Base-by-base conservation (phyloP, 2,888 invertebrate genomes). In the Orthonevra nobilis region DNA sequence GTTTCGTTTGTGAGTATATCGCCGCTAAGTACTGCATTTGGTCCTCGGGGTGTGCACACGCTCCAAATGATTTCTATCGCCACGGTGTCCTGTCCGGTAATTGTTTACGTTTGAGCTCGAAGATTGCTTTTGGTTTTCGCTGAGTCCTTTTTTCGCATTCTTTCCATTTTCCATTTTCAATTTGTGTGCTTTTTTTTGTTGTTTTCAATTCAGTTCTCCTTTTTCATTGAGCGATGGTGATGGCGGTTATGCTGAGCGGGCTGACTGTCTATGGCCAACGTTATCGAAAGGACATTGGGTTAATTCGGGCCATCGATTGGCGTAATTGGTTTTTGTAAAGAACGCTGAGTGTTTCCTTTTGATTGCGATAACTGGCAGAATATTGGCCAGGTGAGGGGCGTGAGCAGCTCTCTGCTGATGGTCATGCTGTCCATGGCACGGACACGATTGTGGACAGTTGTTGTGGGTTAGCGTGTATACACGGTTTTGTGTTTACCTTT, bases 341-440 rank as follows among this genome's bases (percentile, higher is more conserved):
- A 73, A 79, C 68, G 79, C 73, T 79, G 79, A 73, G 73, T 79
- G 66, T 73, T 73, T 79, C 60, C 73, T 73, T 73, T 73, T 73
- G 60, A 79, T 61, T 79, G 61, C 79, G 56, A 79, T 73, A 79
- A 79, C 66, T 54, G 42, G 28, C 64, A 38, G 63, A 20, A 38
- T 36, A 23, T 3, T 64, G n/a, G 7, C 5, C 10, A 1, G 17
- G 44, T 23, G 58, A 30, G 17, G 15, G 23, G 3, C 3, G 23
- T 23, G 5, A 5, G 23, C 5, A 23, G 23, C 3, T 23, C n/a
- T n/a, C n/a, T 15, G 17, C 32, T 44, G 50, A 44, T 10, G 36
- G 20, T 9, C 14, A 30, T 52, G 40, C 34, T 15, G 17, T 38
- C 12, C 26, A 38, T 38, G 23, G 28, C 40, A 10, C 4, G 23